These are phyloP conservation scores for Sycobia sp. DNA, from an alignment of 1,140 invertebrate genomes.

Conservation along the genomic window DNA sequence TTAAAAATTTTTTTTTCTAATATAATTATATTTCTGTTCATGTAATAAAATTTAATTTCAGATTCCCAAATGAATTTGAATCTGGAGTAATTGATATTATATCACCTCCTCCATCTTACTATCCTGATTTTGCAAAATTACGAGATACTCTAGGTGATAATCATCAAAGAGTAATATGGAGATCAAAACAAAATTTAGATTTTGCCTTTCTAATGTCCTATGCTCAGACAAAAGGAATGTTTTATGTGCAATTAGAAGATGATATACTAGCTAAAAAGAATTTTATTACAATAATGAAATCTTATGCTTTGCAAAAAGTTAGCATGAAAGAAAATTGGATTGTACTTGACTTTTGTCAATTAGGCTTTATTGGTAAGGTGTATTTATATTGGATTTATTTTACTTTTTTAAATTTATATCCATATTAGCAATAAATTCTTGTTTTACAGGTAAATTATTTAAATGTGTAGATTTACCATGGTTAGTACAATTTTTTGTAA, in stretches of 20 bases:
- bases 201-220: constrained; percentile 97
- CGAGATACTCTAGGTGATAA: constrained; percentile 85
- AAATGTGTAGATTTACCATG: constrained; percentile 85
- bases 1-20: background rate
- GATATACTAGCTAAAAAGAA: constrained; percentile 89
- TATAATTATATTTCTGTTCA: background rate
- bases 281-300: constrained; percentile 87
- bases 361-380: constrained; percentile 89
- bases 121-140: constrained; percentile 83
- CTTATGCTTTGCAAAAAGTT: constrained; percentile 82
- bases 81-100: constrained; percentile 88
- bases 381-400: background rate
- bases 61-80: constrained; percentile 78
- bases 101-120: constrained; percentile 82
- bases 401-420: constrained; percentile 6
- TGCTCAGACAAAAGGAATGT: constrained; percentile 78
- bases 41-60: constrained; percentile 47
- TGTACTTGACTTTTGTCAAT: constrained; percentile 90
- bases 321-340: constrained; percentile 84
- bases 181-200: constrained; percentile 96
- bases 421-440: constrained; percentile 20
- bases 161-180: constrained; percentile 87
- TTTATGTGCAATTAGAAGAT: constrained; percentile 92
- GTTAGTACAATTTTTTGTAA: constrained; percentile 91
- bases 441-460: constrained; percentile 85